Percentiles rank a stretch among this genome's conserved stretches.
Evolutionary conservation across 1,140 invertebrate species (phyloP).

Genomic region (Goniozus legneri): DNA sequence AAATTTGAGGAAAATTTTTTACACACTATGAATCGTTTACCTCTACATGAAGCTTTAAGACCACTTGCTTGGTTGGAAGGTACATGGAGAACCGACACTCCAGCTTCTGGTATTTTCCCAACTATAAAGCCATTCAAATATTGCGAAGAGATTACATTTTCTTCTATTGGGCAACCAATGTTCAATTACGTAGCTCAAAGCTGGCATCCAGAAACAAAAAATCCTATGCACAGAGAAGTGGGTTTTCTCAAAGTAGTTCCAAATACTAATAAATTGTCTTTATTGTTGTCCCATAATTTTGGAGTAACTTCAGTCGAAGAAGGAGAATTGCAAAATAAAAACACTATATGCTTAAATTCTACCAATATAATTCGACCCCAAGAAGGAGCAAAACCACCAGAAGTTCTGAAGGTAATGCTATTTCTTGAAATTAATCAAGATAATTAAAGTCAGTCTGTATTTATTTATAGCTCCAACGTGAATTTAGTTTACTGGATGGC

Average conservation of each 20-base stretch:
- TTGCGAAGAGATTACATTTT: constrained; percentile 61
- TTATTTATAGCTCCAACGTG: constrained; percentile 41
- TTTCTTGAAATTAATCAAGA: constrained; percentile 51
- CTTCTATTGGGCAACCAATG: constrained; percentile 63
- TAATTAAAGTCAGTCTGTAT: no score
- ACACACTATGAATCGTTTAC: constrained; percentile 19
- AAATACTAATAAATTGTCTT: constrained; percentile 56
- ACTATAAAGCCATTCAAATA: constrained; percentile 62
- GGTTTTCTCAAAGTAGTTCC: constrained; percentile 64
- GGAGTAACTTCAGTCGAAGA: constrained; percentile 60
- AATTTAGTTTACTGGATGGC: constrained; percentile 50
- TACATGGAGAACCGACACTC: constrained; percentile 56
- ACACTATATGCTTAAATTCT: constrained; percentile 50
- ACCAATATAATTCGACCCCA: constrained; percentile 53
- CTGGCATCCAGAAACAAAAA: constrained; percentile 55
- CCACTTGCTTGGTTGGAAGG: constrained; percentile 62
- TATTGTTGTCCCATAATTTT: constrained; percentile 64
- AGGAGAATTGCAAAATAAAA: constrained; percentile 43
- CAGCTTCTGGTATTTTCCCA: constrained; percentile 58
- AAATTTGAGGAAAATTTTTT: no score
- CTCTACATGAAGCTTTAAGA: constrained; percentile 49
- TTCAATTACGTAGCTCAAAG: constrained; percentile 59
- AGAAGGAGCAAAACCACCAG: constrained; percentile 54
- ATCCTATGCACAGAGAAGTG: constrained; percentile 63
- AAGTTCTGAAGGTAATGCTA: constrained; percentile 54